Evolutionary conservation across 2,888 invertebrate genomes (phyloP).

Genomic region (Leptura quadrifasciata): DNA sequence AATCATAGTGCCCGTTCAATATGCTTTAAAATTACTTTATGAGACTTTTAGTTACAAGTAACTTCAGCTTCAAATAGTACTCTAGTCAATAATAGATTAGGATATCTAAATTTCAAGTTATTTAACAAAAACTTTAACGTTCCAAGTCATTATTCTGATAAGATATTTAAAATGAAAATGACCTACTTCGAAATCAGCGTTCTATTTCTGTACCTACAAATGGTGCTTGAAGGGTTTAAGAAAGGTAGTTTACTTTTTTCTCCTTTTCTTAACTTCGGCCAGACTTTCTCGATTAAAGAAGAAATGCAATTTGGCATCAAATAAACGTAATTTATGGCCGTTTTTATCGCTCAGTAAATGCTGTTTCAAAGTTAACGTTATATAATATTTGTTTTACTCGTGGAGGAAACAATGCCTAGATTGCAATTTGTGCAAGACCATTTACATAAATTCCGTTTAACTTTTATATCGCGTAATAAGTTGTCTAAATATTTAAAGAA

Average conservation of each 20-base stretch:
- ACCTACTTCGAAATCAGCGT: background rate
- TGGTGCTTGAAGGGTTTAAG: background rate
- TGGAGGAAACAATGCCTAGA: background rate
- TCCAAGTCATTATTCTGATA: background rate
- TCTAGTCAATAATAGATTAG: too few relatives aligned
- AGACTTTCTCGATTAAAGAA: slow-evolving; percentile 1
- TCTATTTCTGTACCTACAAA: slow-evolving; percentile 7
- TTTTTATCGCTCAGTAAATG: slow-evolving; percentile 18
- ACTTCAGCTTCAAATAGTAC: too few relatives aligned
- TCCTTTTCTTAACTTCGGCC: background rate
- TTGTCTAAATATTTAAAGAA: background rate
- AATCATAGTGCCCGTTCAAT: too few relatives aligned
- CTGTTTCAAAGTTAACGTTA: slow-evolving; percentile 1
- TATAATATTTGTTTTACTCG: background rate
- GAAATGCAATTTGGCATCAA: slow-evolving; percentile 18
- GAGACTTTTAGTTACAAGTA: too few relatives aligned
- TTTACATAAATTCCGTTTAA: background rate
- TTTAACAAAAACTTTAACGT: background rate
- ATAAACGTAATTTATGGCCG: slow-evolving; percentile 21
- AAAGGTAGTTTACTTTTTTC: slow-evolving; percentile 5
- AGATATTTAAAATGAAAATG: slow-evolving; percentile 3
- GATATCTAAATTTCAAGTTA: background rate
- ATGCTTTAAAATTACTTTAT: too few relatives aligned
- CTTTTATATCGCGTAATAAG: background rate
- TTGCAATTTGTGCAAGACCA: slow-evolving; percentile 1